phyloP scores from a whole-genome alignment of 2,797 vertebrate species.

The Macropus fuliginosus region DNA sequence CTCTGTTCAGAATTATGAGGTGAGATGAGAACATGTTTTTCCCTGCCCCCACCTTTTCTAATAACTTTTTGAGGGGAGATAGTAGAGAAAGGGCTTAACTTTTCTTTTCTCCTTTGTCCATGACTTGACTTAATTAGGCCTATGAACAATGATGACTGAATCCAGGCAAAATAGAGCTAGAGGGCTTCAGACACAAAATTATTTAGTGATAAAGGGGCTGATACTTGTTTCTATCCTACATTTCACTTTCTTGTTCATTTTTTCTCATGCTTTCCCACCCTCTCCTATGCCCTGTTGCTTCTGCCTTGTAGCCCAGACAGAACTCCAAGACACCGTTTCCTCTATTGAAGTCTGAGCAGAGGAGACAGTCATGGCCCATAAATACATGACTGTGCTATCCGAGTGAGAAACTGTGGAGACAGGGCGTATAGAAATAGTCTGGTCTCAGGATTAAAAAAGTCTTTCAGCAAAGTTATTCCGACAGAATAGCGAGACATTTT shows the following conservation, averaged over 20 bases:
- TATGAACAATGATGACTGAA: background rate
- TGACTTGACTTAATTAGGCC: background rate
- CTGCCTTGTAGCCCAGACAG: background rate
- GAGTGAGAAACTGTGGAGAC: background rate
- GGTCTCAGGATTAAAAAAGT: background rate
- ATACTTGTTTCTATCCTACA: background rate
- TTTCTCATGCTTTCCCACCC: background rate
- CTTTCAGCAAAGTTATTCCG: background rate
- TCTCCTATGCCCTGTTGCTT: background rate
- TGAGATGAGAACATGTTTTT: constrained; percentile 70
- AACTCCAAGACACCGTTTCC: background rate
- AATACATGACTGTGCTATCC: background rate
- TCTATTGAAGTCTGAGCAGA: background rate
- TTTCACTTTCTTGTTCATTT: background rate
- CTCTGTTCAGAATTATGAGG: constrained; percentile 86
- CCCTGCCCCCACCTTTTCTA: background rate
- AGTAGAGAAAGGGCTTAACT: background rate
- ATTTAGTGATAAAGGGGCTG: background rate
- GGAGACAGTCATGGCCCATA: background rate
- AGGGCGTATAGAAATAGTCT: background rate
- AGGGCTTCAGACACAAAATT: background rate
- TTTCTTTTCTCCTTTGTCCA: background rate
- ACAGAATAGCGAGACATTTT: fast-evolving
- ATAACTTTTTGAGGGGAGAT: background rate
- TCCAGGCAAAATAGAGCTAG: background rate